Evolutionary conservation across 2,888 invertebrate species (phyloP), one percentile per base, ranked within the genome.

Genomic region (Syrphus vitripennis): DNA sequence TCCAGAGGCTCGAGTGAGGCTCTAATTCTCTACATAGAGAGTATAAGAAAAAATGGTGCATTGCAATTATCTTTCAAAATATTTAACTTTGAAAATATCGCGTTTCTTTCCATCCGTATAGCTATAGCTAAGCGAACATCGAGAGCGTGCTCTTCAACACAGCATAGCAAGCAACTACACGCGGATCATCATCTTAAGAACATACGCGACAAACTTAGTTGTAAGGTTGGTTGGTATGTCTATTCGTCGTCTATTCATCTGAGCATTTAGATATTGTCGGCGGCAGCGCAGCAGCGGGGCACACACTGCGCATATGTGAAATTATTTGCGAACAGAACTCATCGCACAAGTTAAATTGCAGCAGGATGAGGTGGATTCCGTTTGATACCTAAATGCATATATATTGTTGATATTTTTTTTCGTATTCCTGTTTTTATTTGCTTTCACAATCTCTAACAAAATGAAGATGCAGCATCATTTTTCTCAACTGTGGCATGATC

Each of bases 11-110:
- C 26, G 67, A 67, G 65, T 48, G 42, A 31, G 72, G 45, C 29
- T 42, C 78, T 70, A 70, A 61, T 70, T 50, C 63, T 55, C 65
- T 37, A 19, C 21, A 45, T 29, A 31, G 26, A 19, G 19, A 40
- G 24, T 50, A 67, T 45, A 45, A 10, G 10, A 61, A 70, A 79
- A 84, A 79, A 80, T 86, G 77, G 86, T 86, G 81, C 81, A 81
- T 81, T 86, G 86, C 86, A 86, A 86, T 81, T 86, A 86, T 86
- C 82, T 86, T 81, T 81, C 69, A 40, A 86, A 82, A 86, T 86
- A 78, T 77, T 82, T 86, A 86, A 78, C 86, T 86, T 50, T 82
- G 70, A 78, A 78, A 86, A 86, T 86, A 86, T 86, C 86, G 79
- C 83, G 65, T 83, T 83, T 83, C 79, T 42, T 79, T 69, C 45